Conservation (phyloP, 2,113 vertebrate species). For the Silurus asotus region DNA sequence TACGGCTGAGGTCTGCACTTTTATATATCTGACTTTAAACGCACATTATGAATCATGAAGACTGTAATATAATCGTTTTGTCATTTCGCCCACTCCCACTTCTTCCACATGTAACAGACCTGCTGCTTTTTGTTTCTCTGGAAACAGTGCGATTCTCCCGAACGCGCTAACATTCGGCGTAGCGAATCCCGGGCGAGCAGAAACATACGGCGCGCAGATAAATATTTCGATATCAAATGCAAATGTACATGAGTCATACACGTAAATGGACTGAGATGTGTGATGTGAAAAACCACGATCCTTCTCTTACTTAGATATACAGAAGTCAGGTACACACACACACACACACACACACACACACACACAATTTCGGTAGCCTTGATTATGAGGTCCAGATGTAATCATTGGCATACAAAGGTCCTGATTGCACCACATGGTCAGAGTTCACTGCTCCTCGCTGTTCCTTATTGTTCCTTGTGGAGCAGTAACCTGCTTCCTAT, state of each 20-base stretch:
- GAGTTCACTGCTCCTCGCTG: background rate
- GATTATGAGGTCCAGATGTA: slow-evolving; percentile 10
- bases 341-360: slow-evolving; percentile 1
- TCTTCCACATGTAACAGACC: background rate
- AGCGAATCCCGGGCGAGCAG: background rate
- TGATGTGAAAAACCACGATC: background rate
- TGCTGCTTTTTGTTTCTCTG: background rate
- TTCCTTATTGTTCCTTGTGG: background rate
- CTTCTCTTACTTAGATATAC: background rate
- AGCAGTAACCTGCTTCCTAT: background rate
- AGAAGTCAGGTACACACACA: background rate
- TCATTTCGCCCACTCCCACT: background rate
- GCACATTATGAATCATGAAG: background rate
- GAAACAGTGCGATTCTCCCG: background rate
- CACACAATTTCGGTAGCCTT: background rate
- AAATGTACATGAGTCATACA: slow-evolving; percentile 14
- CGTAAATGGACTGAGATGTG: background rate
- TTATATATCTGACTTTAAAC: background rate
- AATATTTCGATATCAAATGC: background rate
- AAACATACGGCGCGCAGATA: background rate
- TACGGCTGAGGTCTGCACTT: background rate
- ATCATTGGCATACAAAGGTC: slow-evolving; percentile 47
- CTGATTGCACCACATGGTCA: slow-evolving; percentile 42
- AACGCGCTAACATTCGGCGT: background rate
- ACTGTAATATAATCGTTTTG: background rate